Base-by-base conservation (phyloP, 2,797 vertebrate genomes). In the Dipus sagitta region DNA sequence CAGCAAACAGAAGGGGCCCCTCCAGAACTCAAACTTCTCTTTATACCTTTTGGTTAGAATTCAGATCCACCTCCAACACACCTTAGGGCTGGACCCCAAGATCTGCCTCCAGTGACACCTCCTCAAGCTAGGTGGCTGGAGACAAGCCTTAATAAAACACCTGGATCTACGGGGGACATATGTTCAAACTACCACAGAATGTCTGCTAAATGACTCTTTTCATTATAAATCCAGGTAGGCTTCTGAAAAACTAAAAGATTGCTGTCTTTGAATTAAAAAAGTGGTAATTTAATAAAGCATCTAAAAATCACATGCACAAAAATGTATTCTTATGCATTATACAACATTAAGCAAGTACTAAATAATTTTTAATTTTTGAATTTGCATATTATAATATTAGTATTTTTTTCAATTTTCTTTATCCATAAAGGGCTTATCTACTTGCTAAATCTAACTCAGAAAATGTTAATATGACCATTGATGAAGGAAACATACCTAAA, bases 381-480 rank as follows among this genome's bases (percentile, higher is more conserved):
- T 92, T 81, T 88, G 60, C 64, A 65, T 78, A 91, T 77, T 64
- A 78, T 26, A 78, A 70, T 62, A 64, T 34, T 95, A 42, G 65
- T 38, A 64, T n/a, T 64, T 81, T 86, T 90, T 4, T 0, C 47
- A 65, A 86, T 83, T 62, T 38, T 2, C 32, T 68, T 77, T 62
- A 68, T 78, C 75, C n/a, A 47, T 60, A 23, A 81, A 91, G 34
- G 64, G n/a, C 70, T 34, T 47, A 82, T 28, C 52, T 30, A 68
- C 67, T 65, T 72, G 64, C 32, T 78, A 75, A 74, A 26, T 34
- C 38, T 78, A 75, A 91, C 67, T 38, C 34, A 24, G 84, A 68
- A 90, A 88, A 52, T n/a, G 17, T 18, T 52, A 12, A 28, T 67
- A 38, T 17, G 26, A n/a, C 72, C 82, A 70, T 65, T 38, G 2